phyloP scores from a whole-genome alignment of 64 coral and sea anemone species.

The Porites australiensis region DNA sequence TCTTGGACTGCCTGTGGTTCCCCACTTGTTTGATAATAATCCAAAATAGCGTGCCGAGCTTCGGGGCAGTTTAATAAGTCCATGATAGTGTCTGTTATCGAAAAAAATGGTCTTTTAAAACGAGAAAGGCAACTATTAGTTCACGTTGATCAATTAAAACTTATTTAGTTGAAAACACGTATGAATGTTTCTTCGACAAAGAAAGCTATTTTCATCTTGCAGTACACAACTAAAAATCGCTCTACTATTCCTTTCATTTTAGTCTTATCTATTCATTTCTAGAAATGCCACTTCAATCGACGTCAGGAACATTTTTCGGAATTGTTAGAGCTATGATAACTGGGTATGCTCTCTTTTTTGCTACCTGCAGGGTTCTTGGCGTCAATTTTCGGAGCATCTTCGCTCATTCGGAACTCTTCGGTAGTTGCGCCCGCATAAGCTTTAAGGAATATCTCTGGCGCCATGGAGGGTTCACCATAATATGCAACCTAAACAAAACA shows the following conservation, averaged over 20 bases:
- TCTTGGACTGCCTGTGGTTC: slow-evolving; percentile 78
- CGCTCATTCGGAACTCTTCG: slow-evolving; percentile 56
- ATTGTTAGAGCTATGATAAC: neutral
- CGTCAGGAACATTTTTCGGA: neutral
- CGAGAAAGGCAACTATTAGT: no score
- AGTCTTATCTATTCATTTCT: no score
- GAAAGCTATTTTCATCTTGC: no score
- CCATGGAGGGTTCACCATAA: slow-evolving; percentile 70
- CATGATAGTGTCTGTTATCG: slow-evolving; percentile 68
- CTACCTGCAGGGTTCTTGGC: slow-evolving; percentile 84
- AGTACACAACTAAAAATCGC: no score
- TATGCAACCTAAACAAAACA: slow-evolving; percentile 53
- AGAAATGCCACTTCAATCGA: no score
- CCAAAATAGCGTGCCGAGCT: slow-evolving; percentile 72
- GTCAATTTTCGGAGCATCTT: slow-evolving; percentile 68
- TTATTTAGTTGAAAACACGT: no score
- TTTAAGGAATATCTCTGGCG: slow-evolving; percentile 75
- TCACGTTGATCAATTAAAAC: no score
- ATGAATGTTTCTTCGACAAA: no score
- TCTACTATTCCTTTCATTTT: no score
- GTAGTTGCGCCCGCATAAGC: slow-evolving; percentile 71
- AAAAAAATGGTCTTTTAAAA: neutral
- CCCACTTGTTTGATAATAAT: slow-evolving; percentile 76
- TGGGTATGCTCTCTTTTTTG: neutral
- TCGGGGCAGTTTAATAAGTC: slow-evolving; percentile 74